A percentile compares a stretch with the other conserved stretches of the same genome.
Conservation (phyloP, 2,888 invertebrate species). For the Clanis bilineata region DNA sequence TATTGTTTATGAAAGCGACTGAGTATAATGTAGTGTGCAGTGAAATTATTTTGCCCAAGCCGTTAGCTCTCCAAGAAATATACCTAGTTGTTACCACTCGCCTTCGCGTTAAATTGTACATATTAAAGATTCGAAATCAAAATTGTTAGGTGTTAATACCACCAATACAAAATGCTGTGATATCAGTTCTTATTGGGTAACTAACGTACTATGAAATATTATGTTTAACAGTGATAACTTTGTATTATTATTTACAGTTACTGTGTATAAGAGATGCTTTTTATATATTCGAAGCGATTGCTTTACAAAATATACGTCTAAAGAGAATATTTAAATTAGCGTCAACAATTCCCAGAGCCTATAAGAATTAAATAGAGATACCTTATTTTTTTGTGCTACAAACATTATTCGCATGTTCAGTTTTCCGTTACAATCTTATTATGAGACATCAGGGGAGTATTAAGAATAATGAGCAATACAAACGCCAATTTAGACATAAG, state of each 20-base stretch:
- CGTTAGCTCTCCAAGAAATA: conserved; percentile 37
- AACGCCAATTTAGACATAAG: conserved; percentile 75
- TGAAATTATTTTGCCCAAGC: conserved; percentile 29
- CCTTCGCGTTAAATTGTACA: conserved; percentile 35
- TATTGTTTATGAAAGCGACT: conserved; percentile 61
- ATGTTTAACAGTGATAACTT: conserved; percentile 9
- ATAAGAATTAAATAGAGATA: conserved; percentile 6
- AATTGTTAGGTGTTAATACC: conserved; percentile 54
- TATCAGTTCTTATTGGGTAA: conserved; percentile 70
- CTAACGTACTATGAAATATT: conserved; percentile 8
- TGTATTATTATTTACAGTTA: conserved; percentile 14
- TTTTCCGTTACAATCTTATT: conserved; percentile 11
- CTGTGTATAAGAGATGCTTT: conserved; percentile 8
- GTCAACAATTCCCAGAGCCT: not conserved
- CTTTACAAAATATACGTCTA: not conserved
- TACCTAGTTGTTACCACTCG: conserved; percentile 34
- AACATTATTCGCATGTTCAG: conserved; percentile 20
- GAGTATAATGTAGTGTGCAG: conserved; percentile 53
- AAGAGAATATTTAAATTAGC: conserved; percentile 15
- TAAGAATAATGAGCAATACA: conserved; percentile 67
- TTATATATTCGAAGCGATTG: not conserved
- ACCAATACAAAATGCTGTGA: conserved; percentile 78
- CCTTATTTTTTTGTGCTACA: conserved; percentile 11
- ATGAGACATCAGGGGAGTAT: conserved; percentile 21
- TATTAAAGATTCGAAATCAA: conserved; percentile 52